phyloP scores from a whole-genome alignment of 2,113 vertebrate genomes.

The Choloepus hoffmanni region DNA sequence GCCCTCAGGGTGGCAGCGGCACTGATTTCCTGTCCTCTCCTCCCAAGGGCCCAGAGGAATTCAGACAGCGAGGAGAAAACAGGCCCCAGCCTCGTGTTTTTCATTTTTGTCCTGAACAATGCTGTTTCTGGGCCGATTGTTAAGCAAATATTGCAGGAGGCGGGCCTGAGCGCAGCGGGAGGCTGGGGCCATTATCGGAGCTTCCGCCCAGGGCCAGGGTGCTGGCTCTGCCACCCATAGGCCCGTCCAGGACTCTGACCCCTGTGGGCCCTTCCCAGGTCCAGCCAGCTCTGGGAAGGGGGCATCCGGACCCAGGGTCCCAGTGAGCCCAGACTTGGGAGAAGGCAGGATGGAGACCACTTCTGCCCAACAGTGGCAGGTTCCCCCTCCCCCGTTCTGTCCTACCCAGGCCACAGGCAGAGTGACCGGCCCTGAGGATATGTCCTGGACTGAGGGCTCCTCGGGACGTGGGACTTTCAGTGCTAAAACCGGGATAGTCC shows the following conservation, averaged over 20 bases:
- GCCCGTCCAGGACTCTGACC: not conserved
- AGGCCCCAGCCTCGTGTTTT: conserved; percentile 50
- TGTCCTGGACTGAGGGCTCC: not conserved
- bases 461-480: not conserved
- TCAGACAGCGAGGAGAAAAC: conserved; percentile 49
- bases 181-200: not conserved
- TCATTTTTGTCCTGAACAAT: conserved; percentile 72
- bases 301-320: not conserved
- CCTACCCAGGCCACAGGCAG: not conserved
- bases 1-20: not conserved
- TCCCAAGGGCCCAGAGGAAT: conserved; percentile 54
- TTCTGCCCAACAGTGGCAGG: not conserved
- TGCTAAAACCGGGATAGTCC: not conserved
- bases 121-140: conserved; percentile 64
- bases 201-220: not conserved
- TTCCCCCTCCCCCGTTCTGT: accelerated
- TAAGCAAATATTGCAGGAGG: conserved; percentile 77
- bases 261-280: not conserved
- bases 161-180: not conserved
- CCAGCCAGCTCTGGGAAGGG: not conserved
- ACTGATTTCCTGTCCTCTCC: not conserved
- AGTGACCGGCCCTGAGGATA: not conserved
- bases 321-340: not conserved
- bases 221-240: not conserved
- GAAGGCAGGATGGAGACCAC: not conserved